Percentiles rank a stretch among this genome's conserved stretches.
Evolutionary conservation across 2,797 vertebrate genomes (phyloP).

Genomic region (Centroberyx gerrardi): DNA sequence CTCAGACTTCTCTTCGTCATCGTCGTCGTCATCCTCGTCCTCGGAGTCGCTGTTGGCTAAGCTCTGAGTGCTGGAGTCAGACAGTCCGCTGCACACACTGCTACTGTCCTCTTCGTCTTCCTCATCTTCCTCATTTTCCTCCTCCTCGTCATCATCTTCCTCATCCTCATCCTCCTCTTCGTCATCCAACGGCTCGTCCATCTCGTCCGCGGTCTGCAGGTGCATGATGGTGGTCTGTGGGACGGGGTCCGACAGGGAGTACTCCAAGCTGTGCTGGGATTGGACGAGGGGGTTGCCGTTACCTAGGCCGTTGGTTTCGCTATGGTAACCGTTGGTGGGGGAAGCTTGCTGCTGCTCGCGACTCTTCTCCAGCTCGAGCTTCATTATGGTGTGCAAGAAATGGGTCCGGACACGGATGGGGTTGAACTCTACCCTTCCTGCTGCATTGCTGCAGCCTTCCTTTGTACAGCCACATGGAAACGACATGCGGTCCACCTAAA

Average conservation of each 20-base stretch:
- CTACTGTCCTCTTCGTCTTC: conserved; percentile 93
- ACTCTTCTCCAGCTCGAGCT: conserved; percentile 98
- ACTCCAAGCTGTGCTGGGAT: conserved; percentile 90
- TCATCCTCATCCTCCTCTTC: conserved; percentile 88
- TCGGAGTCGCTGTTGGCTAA: conserved; percentile 96
- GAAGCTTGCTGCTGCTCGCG: conserved; percentile 91
- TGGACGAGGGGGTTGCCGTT: conserved; percentile 87
- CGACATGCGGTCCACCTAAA: conserved; percentile 98
- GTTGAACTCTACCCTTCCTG: conserved; percentile 98
- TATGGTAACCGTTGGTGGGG: conserved; percentile 88
- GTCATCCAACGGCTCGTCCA: conserved; percentile 91
- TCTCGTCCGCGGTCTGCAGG: conserved; percentile 89
- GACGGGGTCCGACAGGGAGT: conserved; percentile 89
- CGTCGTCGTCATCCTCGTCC: conserved; percentile 90
- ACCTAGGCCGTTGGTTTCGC: conserved; percentile 83
- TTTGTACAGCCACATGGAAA: conserved; percentile 99
- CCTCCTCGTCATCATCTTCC: conserved; percentile 84
- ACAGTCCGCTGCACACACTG: conserved; percentile 95
- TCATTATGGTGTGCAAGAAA: conserved; percentile 99
- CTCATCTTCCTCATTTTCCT: conserved; percentile 81
- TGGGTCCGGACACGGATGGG: conserved; percentile 99
- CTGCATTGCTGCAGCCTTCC: conserved; percentile 97
- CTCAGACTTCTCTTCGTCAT: conserved; percentile 90
- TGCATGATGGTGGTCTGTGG: conserved; percentile 90
- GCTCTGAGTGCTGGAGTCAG: conserved; percentile 98